Conservation (phyloP, 1,140 invertebrate genomes). For the Manduca sexta region DNA sequence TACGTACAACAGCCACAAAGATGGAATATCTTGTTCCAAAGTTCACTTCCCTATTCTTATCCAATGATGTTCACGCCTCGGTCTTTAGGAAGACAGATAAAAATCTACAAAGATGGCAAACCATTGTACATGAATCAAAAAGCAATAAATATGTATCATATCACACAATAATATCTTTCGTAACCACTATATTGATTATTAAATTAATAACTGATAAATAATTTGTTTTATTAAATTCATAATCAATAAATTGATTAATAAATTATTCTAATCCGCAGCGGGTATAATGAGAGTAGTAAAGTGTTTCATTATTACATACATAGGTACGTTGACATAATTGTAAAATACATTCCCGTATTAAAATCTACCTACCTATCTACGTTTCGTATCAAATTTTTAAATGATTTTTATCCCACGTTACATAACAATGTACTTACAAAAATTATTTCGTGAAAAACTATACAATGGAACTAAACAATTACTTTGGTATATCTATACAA, state of each 20-base stretch:
- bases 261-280: constrained; percentile 14
- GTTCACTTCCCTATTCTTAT: too few species aligned
- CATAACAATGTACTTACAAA: constrained; percentile 21
- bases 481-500: too few species aligned
- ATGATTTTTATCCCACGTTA: constrained; percentile 35
- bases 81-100: constrained; percentile 14
- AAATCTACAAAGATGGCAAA: constrained; percentile 11
- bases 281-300: constrained; percentile 14
- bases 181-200: constrained; percentile 18
- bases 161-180: constrained; percentile 22
- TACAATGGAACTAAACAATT: too few species aligned
- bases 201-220: constrained; percentile 9
- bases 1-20: too few species aligned
- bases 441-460: constrained; percentile 8
- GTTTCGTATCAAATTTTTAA: constrained; percentile 64
- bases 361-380: constrained; percentile 68
- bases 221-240: neutral
- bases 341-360: constrained; percentile 66
- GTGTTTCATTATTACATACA: constrained; percentile 10
- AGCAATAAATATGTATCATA: constrained; percentile 25
- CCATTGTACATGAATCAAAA: constrained; percentile 6
- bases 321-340: constrained; percentile 44
- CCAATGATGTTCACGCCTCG: too few species aligned
- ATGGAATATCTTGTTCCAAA: too few species aligned
- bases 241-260: constrained; percentile 20